Conservation (phyloP, 1,140 invertebrate species). For the Pseudomyrmex sp. region DNA sequence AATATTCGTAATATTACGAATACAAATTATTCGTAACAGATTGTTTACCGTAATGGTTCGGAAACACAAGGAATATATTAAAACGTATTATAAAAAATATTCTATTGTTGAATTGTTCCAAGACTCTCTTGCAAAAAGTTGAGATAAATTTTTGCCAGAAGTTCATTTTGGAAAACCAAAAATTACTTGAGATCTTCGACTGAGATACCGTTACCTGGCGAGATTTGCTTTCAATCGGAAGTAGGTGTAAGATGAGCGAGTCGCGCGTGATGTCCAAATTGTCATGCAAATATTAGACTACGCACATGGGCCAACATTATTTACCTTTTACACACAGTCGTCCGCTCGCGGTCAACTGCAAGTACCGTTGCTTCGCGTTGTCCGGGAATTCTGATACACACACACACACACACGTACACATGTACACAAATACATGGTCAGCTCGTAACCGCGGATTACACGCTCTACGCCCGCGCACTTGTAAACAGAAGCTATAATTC, state of each 20-base stretch:
- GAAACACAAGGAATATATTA: neutral
- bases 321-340: conserved; percentile 78
- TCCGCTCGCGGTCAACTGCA: conserved; percentile 77
- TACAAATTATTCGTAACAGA: too few species aligned
- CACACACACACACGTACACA: conserved; percentile 13
- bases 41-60: too few species aligned
- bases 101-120: neutral
- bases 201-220: neutral
- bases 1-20: too few species aligned
- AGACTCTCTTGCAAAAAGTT: neutral
- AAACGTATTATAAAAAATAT: neutral
- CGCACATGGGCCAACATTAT: conserved; percentile 74
- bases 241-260: conserved; percentile 16
- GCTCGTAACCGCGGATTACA: conserved; percentile 24
- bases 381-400: conserved; percentile 33
- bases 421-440: neutral
- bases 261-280: conserved; percentile 42
- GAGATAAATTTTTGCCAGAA: neutral
- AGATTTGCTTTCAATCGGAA: neutral
- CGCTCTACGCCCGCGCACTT: conserved; percentile 27
- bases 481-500: conserved; percentile 62
- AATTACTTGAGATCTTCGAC: neutral
- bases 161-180: neutral
- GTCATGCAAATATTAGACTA: conserved; percentile 74
- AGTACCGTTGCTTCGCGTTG: conserved; percentile 78